Percentiles rank a stretch among this genome's conserved stretches.
Evolutionary conservation across 1,140 invertebrate genomes (phyloP).

Genomic region (Ooceraea biroi): DNA sequence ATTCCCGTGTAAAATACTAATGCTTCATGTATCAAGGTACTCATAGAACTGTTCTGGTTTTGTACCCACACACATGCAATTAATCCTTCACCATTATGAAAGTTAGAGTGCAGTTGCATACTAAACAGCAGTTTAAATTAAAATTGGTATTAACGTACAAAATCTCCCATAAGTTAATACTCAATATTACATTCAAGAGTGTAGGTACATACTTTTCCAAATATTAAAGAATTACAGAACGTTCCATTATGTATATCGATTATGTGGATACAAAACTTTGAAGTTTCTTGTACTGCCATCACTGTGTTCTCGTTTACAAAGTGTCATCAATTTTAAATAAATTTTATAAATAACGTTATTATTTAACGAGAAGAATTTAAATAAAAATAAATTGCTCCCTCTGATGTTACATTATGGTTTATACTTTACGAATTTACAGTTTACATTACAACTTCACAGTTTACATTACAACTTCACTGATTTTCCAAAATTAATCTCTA

Average conservation of each 20-base stretch:
- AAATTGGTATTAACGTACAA: conserved; percentile 24
- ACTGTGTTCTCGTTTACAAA: conserved; percentile 29
- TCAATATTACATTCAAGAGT: conserved; percentile 1
- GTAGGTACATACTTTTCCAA: not conserved
- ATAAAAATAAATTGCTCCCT: not conserved
- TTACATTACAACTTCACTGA: conserved; percentile 12
- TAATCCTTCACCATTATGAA: conserved; percentile 37
- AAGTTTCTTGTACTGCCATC: conserved; percentile 69
- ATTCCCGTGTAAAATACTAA: not conserved
- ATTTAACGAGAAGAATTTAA: conserved; percentile 19
- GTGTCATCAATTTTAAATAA: not conserved
- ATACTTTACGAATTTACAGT: not conserved
- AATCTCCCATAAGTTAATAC: conserved; percentile 13
- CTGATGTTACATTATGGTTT: conserved; percentile 1
- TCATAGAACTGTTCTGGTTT: conserved; percentile 54
- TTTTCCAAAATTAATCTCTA: not conserved
- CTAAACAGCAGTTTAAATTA: conserved; percentile 11
- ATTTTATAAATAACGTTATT: not conserved
- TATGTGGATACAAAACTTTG: conserved; percentile 72
- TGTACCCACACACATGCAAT: conserved; percentile 73
- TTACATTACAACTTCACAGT: not conserved
- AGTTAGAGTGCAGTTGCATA: conserved; percentile 43
- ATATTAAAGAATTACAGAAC: conserved; percentile 15
- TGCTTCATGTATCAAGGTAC: conserved; percentile 64
- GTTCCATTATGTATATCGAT: not conserved